These are phyloP conservation scores for Percopsis transmontana DNA, from an alignment of 2,113 vertebrate species.

Conservation along the genomic window DNA sequence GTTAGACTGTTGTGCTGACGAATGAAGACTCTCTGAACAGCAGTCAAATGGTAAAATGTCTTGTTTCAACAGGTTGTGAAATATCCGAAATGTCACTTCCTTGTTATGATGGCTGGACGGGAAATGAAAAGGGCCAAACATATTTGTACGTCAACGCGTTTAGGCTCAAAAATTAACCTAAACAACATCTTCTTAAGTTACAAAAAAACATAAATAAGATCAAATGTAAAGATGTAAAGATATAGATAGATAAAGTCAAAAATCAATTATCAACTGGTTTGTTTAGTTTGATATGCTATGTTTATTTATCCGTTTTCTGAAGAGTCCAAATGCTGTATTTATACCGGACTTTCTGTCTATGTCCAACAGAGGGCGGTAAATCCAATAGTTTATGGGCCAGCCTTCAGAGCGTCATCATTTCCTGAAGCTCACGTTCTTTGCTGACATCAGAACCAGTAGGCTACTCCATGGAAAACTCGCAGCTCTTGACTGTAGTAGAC, in stretches of 20 bases:
- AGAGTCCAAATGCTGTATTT: not conserved
- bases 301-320: no score
- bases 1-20: not conserved
- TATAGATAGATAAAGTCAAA: no score
- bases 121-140: constrained; percentile 6
- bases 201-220: no score
- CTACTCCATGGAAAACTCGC: constrained; percentile 52
- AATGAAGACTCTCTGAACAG: not conserved
- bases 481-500: constrained; percentile 32
- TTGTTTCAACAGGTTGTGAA: not conserved
- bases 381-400: not conserved
- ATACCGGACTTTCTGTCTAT: not conserved
- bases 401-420: constrained; percentile 67
- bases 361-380: not conserved
- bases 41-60: not conserved
- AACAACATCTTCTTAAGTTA: no score
- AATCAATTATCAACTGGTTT: no score
- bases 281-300: no score
- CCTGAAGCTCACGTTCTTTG: constrained; percentile 71
- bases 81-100: not conserved
- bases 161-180: no score
- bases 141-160: not conserved
- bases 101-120: constrained; percentile 6
- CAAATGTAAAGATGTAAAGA: no score
- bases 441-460: constrained; percentile 73